Base-by-base conservation (phyloP, 2,797 vertebrate genomes). In the Synaphobranchus kaupii region DNA sequence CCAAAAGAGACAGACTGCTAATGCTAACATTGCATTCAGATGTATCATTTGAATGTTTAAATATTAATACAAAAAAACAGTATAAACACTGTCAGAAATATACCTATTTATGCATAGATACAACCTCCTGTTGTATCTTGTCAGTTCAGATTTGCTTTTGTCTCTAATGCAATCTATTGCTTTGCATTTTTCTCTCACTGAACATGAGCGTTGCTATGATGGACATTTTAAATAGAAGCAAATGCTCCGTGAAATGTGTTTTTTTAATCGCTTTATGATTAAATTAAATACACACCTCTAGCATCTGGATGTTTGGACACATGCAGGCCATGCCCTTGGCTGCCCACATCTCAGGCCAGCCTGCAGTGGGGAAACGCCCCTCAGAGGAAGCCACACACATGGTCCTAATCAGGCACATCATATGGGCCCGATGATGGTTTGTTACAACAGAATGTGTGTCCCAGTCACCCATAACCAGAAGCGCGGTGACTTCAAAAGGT, bases 361-460 rank as follows among this genome's bases (percentile, higher is more conserved):
- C 25, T 88, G 89, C 90, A 85, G 89, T 94, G 94, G 94, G 94
- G 95, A 95, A 95, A 94, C 93, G 93, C 90, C 94, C 94, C 1
- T 95, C 93, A 93, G 94, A 92, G 92, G 92, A 92, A 91, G 94
- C 93, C 94, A 93, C 94, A 96, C 97, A 97, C 95, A 97, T 97
- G 97, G 96, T 96, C 96, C 95, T 96, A 97, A 97, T 97, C 97
- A 97, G 95, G 94, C 92, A 94, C 7, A 96, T 96, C 95, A 92
- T 94, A 95, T 92, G 91, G 94, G 93, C 94, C 95, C 94, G 94
- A 95, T 94, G 95, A 96, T 95, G 94, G 92, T 95, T 96, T 95
- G 96, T 95, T 95, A 95, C 96, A 94, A 96, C 94, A 96, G 95
- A 97, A 96, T 95, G 96, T 95, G 95, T 94, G 94, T 96, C 96